Conservation (phyloP, 30 jellyfish, hydroid and myxozoan species). For the Aurelia sp. region DNA sequence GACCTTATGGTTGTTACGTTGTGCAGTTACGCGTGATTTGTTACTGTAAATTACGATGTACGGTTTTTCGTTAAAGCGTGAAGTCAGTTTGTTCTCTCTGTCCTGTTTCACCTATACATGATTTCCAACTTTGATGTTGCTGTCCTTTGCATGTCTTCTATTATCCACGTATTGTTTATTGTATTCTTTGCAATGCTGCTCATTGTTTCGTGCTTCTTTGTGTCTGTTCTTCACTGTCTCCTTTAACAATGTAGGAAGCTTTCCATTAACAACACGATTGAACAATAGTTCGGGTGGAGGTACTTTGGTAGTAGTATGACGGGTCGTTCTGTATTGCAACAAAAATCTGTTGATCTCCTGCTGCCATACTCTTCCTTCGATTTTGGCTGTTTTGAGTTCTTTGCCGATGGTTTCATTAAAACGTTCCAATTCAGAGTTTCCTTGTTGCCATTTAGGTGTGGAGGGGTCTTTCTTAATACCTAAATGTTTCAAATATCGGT, state of each 20-base stretch:
- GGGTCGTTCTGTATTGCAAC: conserved; percentile 34
- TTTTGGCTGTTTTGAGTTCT: conserved; percentile 25
- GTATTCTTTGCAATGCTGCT: conserved; percentile 19
- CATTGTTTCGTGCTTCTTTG: conserved; percentile 6
- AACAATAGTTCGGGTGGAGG: conserved; percentile 52
- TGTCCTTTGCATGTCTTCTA: background rate
- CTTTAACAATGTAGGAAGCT: conserved; percentile 6
- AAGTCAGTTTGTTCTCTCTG: conserved; percentile 26
- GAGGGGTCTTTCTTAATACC: conserved; percentile 14
- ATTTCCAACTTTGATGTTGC: conserved; percentile 36
- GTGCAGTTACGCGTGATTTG: conserved; percentile 46
- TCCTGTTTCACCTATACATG: conserved; percentile 22
- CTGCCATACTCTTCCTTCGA: conserved; percentile 45
- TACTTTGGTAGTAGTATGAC: conserved; percentile 34
- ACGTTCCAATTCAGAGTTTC: conserved; percentile 28
- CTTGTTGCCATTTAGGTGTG: conserved; percentile 43
- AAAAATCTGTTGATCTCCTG: conserved; percentile 18
- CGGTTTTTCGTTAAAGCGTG: background rate
- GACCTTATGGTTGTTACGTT: conserved; percentile 13
- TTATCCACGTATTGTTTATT: conserved; percentile 31
- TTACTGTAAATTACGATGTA: conserved; percentile 5
- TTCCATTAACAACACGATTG: conserved; percentile 19
- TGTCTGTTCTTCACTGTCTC: conserved; percentile 3
- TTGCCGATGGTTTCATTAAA: conserved; percentile 23
- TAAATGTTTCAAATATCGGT: background rate